phyloP scores from a whole-genome alignment of 2,888 invertebrate species.

The Artemia sp. region DNA sequence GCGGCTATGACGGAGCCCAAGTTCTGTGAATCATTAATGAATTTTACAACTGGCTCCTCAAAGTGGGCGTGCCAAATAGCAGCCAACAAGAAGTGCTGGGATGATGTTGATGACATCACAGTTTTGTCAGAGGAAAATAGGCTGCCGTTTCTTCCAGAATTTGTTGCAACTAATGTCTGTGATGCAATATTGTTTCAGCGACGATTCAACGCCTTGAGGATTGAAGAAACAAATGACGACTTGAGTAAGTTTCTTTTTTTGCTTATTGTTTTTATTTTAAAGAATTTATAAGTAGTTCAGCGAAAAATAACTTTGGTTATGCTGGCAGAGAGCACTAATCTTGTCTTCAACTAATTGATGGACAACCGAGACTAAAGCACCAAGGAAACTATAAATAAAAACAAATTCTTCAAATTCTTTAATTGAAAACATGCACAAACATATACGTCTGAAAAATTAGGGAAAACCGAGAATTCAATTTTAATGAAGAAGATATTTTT shows the following conservation, averaged over 20 bases:
- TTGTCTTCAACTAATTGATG: too few relatives aligned
- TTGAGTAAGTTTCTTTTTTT: conserved; percentile 48
- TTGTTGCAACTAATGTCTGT: conserved; percentile 68
- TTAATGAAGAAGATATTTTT: too few relatives aligned
- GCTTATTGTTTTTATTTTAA: background rate
- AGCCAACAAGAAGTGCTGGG: background rate
- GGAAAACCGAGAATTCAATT: too few relatives aligned
- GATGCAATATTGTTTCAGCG: conserved; percentile 58
- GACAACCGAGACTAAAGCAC: too few relatives aligned
- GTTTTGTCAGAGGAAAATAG: conserved; percentile 18
- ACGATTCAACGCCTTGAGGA: conserved; percentile 43
- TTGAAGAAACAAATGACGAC: conserved; percentile 48
- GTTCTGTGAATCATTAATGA: conserved; percentile 48
- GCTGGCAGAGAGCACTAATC: too few relatives aligned
- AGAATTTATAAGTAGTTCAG: too few relatives aligned
- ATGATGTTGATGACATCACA: background rate
- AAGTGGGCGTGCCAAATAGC: conserved; percentile 45
- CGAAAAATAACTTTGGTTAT: too few relatives aligned
- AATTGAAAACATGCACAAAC: too few relatives aligned
- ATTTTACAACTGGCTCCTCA: conserved; percentile 62
- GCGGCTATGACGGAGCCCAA: conserved; percentile 57
- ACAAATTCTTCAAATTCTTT: too few relatives aligned
- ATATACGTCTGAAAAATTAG: too few relatives aligned
- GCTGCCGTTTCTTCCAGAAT: conserved; percentile 64
- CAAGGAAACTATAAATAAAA: too few relatives aligned